These are phyloP conservation scores for Scomber japonicus DNA, from an alignment of 2,113 vertebrate species.

Conservation along the genomic window DNA sequence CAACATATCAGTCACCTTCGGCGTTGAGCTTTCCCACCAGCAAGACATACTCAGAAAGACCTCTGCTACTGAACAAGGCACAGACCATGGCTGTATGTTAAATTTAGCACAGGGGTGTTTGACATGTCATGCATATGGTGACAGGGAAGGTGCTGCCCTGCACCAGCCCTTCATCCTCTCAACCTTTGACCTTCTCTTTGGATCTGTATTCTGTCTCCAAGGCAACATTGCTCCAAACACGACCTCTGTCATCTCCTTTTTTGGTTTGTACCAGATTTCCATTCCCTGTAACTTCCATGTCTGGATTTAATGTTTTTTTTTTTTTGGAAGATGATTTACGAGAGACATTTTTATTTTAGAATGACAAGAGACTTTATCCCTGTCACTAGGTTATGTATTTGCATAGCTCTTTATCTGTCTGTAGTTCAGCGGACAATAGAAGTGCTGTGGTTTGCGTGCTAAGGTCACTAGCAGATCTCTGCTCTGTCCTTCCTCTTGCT, in stretches of 20 bases:
- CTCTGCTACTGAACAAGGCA: slow-evolving; percentile 14
- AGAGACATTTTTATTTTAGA: slow-evolving; percentile 60
- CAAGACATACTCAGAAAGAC: slow-evolving; percentile 31
- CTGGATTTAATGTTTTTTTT: neutral
- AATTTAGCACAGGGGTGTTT: slow-evolving; percentile 64
- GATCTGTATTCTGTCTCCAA: slow-evolving; percentile 62
- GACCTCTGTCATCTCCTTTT: slow-evolving; percentile 18
- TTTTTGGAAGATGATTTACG: slow-evolving; percentile 28
- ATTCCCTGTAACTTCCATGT: neutral
- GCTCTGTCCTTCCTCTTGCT: slow-evolving; percentile 79
- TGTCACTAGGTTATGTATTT: slow-evolving; percentile 61
- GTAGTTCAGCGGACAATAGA: slow-evolving; percentile 70
- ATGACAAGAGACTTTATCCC: slow-evolving; percentile 34
- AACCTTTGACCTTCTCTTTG: slow-evolving; percentile 67
- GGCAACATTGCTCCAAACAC: slow-evolving; percentile 35
- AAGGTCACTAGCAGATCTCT: slow-evolving; percentile 76
- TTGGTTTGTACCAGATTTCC: neutral
- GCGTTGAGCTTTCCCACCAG: slow-evolving; percentile 52
- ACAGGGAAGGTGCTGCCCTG: slow-evolving; percentile 30
- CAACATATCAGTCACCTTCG: slow-evolving; percentile 80
- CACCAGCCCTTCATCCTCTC: slow-evolving; percentile 30
- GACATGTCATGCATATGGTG: slow-evolving; percentile 52
- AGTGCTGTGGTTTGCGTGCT: slow-evolving; percentile 78
- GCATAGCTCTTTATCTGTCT: slow-evolving; percentile 71
- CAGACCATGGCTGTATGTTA: slow-evolving; percentile 36